Evolutionary conservation across 2,113 vertebrate genomes (phyloP).

Genomic region (Antigone vipio): DNA sequence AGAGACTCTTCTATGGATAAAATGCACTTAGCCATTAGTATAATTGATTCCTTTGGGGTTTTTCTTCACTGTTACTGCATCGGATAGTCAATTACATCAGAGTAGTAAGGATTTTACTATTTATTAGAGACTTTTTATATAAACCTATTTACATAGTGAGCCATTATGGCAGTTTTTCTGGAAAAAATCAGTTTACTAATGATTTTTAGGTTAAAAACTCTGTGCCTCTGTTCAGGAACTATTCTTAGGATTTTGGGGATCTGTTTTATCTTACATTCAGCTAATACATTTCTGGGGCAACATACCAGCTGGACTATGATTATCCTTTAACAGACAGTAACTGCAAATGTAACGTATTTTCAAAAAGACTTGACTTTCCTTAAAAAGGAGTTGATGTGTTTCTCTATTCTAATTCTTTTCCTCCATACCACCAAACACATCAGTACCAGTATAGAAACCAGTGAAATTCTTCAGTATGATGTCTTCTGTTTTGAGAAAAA

Average conservation of each 20-base stretch:
- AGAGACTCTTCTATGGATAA: constrained; percentile 21
- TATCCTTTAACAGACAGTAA: background rate
- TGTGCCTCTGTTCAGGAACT: background rate
- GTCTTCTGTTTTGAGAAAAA: background rate
- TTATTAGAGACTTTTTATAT: background rate
- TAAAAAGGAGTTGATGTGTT: background rate
- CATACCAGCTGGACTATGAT: background rate
- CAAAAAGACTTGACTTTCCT: background rate
- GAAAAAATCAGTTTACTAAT: background rate
- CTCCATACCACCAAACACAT: background rate
- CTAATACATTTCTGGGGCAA: background rate
- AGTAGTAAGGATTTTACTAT: background rate
- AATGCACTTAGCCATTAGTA: background rate
- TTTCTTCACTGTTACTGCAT: background rate
- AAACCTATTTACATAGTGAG: background rate
- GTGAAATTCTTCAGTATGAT: background rate
- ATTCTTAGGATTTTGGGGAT: background rate
- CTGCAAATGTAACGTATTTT: background rate
- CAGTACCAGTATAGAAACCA: background rate
- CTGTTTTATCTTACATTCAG: background rate
- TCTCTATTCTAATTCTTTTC: background rate
- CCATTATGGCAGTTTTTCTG: background rate
- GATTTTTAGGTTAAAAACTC: background rate
- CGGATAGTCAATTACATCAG: background rate
- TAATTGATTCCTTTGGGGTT: constrained; percentile 36